Evolutionary conservation across 2,888 invertebrate species (phyloP).

Genomic region (Eupithecia vulgata): DNA sequence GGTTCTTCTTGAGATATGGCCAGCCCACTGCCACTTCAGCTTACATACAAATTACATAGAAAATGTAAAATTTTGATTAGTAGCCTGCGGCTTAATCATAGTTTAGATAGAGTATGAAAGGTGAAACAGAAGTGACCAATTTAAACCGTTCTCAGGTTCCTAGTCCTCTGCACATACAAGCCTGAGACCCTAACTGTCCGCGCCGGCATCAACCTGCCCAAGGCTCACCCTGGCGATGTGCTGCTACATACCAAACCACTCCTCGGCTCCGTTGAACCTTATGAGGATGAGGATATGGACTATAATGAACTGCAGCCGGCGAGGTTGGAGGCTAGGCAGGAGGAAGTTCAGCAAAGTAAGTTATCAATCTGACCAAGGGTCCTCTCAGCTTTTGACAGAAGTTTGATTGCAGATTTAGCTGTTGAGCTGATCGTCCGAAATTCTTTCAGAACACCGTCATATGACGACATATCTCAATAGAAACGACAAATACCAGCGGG

Average conservation of each 20-base stretch:
- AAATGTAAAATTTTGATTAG: too few relatives aligned
- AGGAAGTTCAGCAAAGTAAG: slow-evolving; percentile 70
- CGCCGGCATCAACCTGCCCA: slow-evolving; percentile 89
- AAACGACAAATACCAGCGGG: too few relatives aligned
- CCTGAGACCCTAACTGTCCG: slow-evolving; percentile 92
- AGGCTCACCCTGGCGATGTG: slow-evolving; percentile 81
- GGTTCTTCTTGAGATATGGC: too few relatives aligned
- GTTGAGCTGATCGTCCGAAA: too few relatives aligned
- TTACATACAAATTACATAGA: too few relatives aligned
- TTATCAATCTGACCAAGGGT: slow-evolving; percentile 20
- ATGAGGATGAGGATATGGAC: slow-evolving; percentile 69
- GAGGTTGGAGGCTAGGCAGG: slow-evolving; percentile 73
- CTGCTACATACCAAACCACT: slow-evolving; percentile 72
- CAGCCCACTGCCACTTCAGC: too few relatives aligned
- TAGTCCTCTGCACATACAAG: slow-evolving; percentile 92
- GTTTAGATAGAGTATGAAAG: background rate
- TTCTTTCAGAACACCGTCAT: too few relatives aligned
- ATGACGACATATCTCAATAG: too few relatives aligned
- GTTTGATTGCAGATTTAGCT: too few relatives aligned
- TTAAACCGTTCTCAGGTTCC: slow-evolving; percentile 82
- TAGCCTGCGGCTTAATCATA: too few relatives aligned
- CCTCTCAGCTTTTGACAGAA: too few relatives aligned
- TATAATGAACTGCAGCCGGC: slow-evolving; percentile 79
- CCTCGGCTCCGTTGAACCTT: slow-evolving; percentile 75
- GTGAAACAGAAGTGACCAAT: background rate